phyloP scores from a whole-genome alignment of 2,113 vertebrate genomes.

The Hassar affinis region DNA sequence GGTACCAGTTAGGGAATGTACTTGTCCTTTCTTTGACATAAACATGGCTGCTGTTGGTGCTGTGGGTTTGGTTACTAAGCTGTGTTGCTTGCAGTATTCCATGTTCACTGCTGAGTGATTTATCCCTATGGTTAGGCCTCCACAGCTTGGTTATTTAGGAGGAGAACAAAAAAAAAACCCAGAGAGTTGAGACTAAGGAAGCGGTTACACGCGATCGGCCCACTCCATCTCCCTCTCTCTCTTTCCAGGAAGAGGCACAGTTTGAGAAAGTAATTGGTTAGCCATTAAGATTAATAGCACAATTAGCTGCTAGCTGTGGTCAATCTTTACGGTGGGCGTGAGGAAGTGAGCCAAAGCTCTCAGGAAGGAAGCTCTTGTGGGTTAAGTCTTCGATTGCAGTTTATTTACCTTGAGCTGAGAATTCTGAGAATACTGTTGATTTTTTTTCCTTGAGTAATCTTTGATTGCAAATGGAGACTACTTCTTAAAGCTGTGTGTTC shows the following conservation, averaged over 20 bases:
- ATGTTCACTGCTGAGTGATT: background rate
- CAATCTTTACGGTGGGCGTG: slow-evolving; percentile 56
- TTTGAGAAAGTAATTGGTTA: slow-evolving; percentile 64
- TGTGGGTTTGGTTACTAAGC: slow-evolving; percentile 9
- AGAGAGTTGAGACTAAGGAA: slow-evolving; percentile 35
- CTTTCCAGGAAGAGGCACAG: slow-evolving; percentile 46
- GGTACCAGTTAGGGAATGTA: background rate
- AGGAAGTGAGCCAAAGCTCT: slow-evolving; percentile 51
- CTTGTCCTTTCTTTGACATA: slow-evolving; percentile 13
- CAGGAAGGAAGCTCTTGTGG: slow-evolving; percentile 42
- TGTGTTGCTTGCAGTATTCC: background rate
- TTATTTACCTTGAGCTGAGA: slow-evolving; percentile 9
- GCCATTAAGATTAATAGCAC: slow-evolving; percentile 63
- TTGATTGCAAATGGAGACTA: background rate
- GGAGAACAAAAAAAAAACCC: background rate
- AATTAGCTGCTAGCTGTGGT: slow-evolving; percentile 59
- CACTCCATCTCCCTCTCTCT: slow-evolving; percentile 50
- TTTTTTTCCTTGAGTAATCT: background rate
- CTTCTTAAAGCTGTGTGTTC: background rate
- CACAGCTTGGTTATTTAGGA: background rate
- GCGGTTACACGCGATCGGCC: slow-evolving; percentile 54
- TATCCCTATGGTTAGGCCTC: background rate
- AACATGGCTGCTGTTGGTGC: background rate
- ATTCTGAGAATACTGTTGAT: background rate
- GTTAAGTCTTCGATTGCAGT: slow-evolving; percentile 21